Percentiles rank a stretch among this genome's conserved stretches.
Conservation (phyloP, 2,113 vertebrate species). For the Microtus ochrogaster region DNA sequence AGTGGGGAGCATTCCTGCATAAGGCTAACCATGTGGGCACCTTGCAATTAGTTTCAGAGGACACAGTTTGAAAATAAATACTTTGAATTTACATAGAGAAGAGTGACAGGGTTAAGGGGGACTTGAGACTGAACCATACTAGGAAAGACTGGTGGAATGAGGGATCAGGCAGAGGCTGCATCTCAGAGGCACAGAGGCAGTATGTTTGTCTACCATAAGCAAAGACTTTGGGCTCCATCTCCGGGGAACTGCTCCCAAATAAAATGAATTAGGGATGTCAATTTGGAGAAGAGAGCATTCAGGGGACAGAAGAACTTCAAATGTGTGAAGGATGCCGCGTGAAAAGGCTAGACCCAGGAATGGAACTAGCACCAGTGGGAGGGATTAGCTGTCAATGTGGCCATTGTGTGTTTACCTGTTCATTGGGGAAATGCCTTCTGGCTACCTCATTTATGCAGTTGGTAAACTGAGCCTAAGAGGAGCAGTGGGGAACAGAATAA, state of each 20-base stretch:
- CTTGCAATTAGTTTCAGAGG: neutral
- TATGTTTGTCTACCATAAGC: neutral
- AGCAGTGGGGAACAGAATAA: neutral
- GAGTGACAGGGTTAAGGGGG: neutral
- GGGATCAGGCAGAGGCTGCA: neutral
- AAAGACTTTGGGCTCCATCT: neutral
- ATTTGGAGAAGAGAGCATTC: neutral
- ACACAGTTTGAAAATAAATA: neutral
- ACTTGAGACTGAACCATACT: neutral
- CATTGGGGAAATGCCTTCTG: neutral
- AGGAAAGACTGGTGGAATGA: neutral
- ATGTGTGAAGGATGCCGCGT: neutral
- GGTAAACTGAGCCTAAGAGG: neutral
- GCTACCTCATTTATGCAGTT: neutral
- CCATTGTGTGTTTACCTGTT: neutral
- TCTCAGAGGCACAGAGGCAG: neutral
- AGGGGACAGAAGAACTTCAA: neutral
- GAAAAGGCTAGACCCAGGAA: neutral
- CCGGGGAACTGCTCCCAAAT: neutral
- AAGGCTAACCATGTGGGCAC: neutral
- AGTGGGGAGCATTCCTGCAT: neutral
- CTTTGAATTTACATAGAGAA: neutral
- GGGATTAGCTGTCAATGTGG: neutral
- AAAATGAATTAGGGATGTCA: neutral
- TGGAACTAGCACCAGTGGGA: neutral